Evolutionary conservation across 2,113 vertebrate genomes (phyloP).

Genomic region (Macquaria australasica): DNA sequence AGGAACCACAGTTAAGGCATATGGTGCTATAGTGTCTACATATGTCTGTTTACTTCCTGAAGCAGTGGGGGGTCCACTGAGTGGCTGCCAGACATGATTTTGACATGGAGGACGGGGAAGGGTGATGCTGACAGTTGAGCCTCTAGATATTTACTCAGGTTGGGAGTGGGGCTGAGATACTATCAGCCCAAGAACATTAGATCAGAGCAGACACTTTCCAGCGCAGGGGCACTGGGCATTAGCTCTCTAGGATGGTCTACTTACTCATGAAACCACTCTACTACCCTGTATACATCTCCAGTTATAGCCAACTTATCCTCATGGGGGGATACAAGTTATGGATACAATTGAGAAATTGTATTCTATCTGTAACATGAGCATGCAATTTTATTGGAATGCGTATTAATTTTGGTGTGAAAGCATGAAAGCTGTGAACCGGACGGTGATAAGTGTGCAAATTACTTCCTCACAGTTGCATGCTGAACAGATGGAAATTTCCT

Average conservation of each 20-base stretch:
- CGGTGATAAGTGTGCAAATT: conserved; percentile 15
- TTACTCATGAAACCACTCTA: background rate
- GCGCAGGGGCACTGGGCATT: background rate
- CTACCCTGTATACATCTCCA: background rate
- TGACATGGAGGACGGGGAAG: background rate
- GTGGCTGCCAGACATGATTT: background rate
- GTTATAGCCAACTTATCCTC: background rate
- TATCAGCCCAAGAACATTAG: background rate
- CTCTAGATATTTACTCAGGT: background rate
- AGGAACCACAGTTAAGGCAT: background rate
- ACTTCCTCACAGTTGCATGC: conserved; percentile 17
- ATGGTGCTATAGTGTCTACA: background rate
- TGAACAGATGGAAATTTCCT: conserved; percentile 49
- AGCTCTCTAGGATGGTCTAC: background rate
- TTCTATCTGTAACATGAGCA: conserved; percentile 8
- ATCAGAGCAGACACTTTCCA: background rate
- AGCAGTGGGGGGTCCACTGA: background rate
- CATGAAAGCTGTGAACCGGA: conserved; percentile 23
- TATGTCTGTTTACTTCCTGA: background rate
- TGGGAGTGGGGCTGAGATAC: no score
- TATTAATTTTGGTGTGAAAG: conserved; percentile 20
- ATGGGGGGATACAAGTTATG: background rate
- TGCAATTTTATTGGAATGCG: background rate
- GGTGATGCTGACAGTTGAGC: background rate
- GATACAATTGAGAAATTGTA: background rate